Conservation (phyloP, 2,797 vertebrate genomes). For the Lepilemur septentrionalis region DNA sequence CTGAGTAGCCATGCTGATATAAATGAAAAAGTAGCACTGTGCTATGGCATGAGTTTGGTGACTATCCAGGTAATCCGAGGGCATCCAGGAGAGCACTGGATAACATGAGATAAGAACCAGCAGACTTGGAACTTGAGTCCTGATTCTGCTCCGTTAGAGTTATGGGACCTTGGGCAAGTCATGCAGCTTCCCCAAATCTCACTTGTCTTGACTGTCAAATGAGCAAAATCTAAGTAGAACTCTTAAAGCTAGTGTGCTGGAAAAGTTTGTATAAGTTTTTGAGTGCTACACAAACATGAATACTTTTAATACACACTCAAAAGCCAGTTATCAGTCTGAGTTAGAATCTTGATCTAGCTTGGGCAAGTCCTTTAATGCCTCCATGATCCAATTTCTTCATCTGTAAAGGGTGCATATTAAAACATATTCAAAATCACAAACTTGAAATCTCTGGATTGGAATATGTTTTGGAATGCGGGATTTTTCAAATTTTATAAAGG, state of each 20-base stretch:
- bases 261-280: neutral
- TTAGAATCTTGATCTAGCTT: neutral
- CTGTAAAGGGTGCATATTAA: neutral
- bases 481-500: neutral
- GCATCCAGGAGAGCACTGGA: neutral
- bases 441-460: constrained; percentile 24
- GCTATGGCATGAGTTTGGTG: neutral
- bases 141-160: neutral
- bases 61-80: neutral
- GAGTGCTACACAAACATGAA: neutral
- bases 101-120: neutral
- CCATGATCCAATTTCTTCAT: neutral
- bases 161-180: neutral
- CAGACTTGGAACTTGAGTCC: neutral
- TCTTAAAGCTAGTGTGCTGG: neutral
- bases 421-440: neutral
- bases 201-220: neutral
- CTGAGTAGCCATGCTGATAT: neutral
- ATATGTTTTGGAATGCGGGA: neutral
- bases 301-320: neutral
- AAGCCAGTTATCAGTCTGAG: neutral
- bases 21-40: neutral
- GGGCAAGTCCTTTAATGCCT: neutral
- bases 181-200: neutral
- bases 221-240: neutral